Evolutionary conservation across 2,888 invertebrate species (phyloP), one percentile per base, ranked within the genome.

Genomic region (Pyrgus malvae): DNA sequence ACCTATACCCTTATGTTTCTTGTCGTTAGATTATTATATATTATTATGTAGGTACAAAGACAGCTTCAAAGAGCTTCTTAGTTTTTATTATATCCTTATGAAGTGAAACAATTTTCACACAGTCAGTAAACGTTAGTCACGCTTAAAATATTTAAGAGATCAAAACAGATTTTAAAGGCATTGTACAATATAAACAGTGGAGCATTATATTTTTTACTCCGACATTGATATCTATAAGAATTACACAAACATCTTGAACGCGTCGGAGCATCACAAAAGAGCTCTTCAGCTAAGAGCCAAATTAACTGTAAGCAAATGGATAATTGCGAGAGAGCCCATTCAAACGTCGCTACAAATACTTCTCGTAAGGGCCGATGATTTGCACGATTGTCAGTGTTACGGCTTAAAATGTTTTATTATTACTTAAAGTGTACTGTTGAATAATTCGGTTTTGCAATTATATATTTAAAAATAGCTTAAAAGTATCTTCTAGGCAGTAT

Each of bases 251-350:
- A 40, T 23, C 40, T 40, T 61, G 58, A 71, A 71, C 75, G 80
- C 79, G 76, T 81, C 66, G 68, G 67, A 63, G 64, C 77, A 68
- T 59, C 60, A 65, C 59, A 65, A 68, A 74, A 69, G 58, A 55
- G 65, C 67, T 49, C 73, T 78, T 50, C 31, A 53, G 16, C 31
- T 48, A 40, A 42, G 54, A 37, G 42, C 46, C 57, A 58, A 56
- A 56, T 60, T 54, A 54, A 56, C 53, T 40, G 40, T 23, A 40
- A 23, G 40, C n/a, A 40, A 84, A 65, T 58, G 65, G 72, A 74
- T 82, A 80, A 40, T 44, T 35, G 16, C 41, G 11, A 17, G 16
- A 33, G 51, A 33, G 29, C 14, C 33, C 31, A 46, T 44, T 31
- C 33, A 46, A 35, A 21, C 14, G 42, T 51, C 35, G 23, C n/a